These are phyloP conservation scores for Drosophila acutilabella DNA, from an alignment of 2,888 invertebrate genomes.

Conservation along the genomic window DNA sequence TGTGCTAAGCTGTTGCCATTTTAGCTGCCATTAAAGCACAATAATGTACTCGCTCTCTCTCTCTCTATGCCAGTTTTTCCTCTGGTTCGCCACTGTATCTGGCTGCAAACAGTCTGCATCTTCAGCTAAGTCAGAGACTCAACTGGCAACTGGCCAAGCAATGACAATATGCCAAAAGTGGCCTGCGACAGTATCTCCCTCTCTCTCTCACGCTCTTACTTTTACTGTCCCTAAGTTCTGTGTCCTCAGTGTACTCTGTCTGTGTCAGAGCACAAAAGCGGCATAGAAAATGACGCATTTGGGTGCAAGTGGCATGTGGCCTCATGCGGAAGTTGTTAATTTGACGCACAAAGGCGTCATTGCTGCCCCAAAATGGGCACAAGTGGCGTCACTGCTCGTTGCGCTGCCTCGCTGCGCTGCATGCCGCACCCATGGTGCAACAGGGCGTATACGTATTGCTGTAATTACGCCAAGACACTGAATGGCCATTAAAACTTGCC, in stretches of 20 bases:
- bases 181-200: slow-evolving; percentile 42
- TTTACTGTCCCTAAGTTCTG: slow-evolving; percentile 11
- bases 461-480: slow-evolving; percentile 65
- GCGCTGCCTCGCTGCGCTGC: not conserved
- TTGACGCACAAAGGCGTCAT: slow-evolving; percentile 74
- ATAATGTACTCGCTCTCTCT: slow-evolving; percentile 58
- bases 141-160: slow-evolving; percentile 73
- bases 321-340: slow-evolving; percentile 81
- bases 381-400: slow-evolving; percentile 57
- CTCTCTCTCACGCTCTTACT: not conserved
- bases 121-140: slow-evolving; percentile 24
- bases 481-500: slow-evolving; percentile 49
- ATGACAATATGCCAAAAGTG: slow-evolving; percentile 75
- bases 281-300: slow-evolving; percentile 79
- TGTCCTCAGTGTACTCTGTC: slow-evolving; percentile 22
- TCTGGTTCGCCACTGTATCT: not conserved
- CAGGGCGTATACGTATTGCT: slow-evolving; percentile 62
- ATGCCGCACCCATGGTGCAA: slow-evolving; percentile 42
- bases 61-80: not conserved
- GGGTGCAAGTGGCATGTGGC: slow-evolving; percentile 81
- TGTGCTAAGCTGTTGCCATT: slow-evolving; percentile 62
- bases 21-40: slow-evolving; percentile 74
- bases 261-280: slow-evolving; percentile 52
- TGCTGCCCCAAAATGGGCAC: slow-evolving; percentile 61
- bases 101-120: slow-evolving; percentile 36